A percentile compares a stretch with the other conserved stretches of the same genome.
Conservation (phyloP, 2,113 vertebrate species). For the Pterocles burchelli region DNA sequence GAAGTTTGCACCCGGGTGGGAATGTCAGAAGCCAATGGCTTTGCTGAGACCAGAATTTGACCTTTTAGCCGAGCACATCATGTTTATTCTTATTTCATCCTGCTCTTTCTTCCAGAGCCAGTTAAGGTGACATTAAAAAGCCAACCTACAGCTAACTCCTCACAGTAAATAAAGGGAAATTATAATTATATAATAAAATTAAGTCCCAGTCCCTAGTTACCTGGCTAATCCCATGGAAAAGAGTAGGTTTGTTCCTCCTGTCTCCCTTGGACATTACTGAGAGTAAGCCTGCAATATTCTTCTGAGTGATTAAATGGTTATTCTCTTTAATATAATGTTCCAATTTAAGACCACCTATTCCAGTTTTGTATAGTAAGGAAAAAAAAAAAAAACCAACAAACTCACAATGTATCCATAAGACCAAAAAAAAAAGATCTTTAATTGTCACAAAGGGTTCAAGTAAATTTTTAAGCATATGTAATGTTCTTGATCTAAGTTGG, state of each 20-base stretch:
- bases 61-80: not conserved
- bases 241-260: not conserved
- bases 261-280: not conserved
- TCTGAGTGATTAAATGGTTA: not conserved
- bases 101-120: not conserved
- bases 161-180: not conserved
- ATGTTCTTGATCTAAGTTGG: not conserved
- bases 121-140: not conserved
- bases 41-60: not conserved
- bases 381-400: not conserved
- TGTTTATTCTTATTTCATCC: not conserved
- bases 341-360: not conserved
- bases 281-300: not conserved
- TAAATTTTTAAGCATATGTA: not conserved
- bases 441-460: not conserved
- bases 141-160: not conserved
- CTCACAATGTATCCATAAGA: not conserved
- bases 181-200: not conserved
- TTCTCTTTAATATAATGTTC: not conserved
- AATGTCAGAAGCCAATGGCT: not conserved
- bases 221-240: not conserved
- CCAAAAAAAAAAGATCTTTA: not conserved
- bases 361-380: not conserved
- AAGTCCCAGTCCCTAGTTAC: not conserved
- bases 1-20: not conserved